Evolutionary conservation across 2,888 invertebrate genomes (phyloP).

Genomic region (Acleris literana): DNA sequence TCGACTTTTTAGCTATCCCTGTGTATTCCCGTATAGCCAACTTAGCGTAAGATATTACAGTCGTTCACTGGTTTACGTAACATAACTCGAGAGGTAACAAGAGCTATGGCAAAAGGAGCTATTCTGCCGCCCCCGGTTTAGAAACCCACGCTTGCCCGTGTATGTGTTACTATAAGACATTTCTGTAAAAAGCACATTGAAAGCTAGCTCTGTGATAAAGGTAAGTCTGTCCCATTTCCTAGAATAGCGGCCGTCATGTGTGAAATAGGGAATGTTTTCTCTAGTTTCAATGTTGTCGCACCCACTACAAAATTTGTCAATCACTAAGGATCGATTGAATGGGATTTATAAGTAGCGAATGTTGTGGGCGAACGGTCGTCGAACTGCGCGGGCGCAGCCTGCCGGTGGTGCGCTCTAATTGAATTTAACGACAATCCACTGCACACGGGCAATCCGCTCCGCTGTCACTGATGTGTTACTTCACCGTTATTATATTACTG

Average conservation of each 20-base stretch:
- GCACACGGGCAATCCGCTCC: conserved; percentile 60
- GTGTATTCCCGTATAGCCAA: conserved; percentile 12
- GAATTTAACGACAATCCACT: conserved; percentile 77
- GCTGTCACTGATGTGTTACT: conserved; percentile 61
- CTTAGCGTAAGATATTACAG: conserved; percentile 26
- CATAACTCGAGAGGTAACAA: conserved; percentile 41
- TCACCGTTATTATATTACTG: conserved; percentile 54
- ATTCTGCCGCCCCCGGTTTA: conserved; percentile 43
- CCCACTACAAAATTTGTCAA: conserved; percentile 73
- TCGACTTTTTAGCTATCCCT: conserved; percentile 36
- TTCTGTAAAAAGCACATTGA: conserved; percentile 27
- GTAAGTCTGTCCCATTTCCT: not conserved
- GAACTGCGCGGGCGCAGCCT: conserved; percentile 81
- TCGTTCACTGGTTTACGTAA: conserved; percentile 36
- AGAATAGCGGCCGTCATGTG: not conserved
- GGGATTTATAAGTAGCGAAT: conserved; percentile 74
- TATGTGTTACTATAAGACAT: conserved; percentile 39
- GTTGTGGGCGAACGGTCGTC: conserved; percentile 81
- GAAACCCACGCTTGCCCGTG: conserved; percentile 42
- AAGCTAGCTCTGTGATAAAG: not conserved
- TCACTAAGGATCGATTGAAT: conserved; percentile 78
- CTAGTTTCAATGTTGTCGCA: conserved; percentile 58
- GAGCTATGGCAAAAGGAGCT: conserved; percentile 41
- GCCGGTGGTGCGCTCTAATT: conserved; percentile 77
- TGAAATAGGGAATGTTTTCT: conserved; percentile 42